phyloP scores from a whole-genome alignment of 1,140 invertebrate species.

The Ostrea edulis region DNA sequence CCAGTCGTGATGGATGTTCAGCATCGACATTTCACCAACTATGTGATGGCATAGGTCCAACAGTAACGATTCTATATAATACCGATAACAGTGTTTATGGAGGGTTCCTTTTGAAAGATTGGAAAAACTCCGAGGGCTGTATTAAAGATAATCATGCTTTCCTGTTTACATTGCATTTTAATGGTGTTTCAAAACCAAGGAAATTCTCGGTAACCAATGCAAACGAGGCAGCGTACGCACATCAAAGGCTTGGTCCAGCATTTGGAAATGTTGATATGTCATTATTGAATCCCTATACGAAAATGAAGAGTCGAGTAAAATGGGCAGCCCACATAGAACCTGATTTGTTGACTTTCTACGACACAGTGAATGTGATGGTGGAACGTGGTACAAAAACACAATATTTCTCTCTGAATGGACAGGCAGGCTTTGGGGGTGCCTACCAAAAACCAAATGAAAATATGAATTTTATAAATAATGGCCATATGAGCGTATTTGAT shows the following conservation, averaged over 20 bases:
- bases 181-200: background rate
- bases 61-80: conserved; percentile 60
- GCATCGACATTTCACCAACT: conserved; percentile 56
- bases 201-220: background rate
- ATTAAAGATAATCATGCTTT: background rate
- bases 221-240: background rate
- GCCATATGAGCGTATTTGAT: background rate
- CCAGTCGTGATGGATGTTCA: conserved; percentile 51
- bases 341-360: background rate
- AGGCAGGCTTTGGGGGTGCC: background rate
- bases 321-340: background rate
- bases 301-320: background rate
- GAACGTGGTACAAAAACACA: background rate
- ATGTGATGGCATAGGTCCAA: conserved; percentile 61
- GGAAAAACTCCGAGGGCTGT: conserved; percentile 33
- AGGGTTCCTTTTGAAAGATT: conserved; percentile 54
- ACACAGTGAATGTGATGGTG: background rate
- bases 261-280: background rate
- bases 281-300: background rate
- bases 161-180: background rate
- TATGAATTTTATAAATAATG: background rate
- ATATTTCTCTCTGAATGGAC: background rate
- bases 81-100: conserved; percentile 57
- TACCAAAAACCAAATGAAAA: background rate
- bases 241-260: background rate